These are phyloP conservation scores for Sclerodermus sp. DNA, from an alignment of 2,888 invertebrate genomes.

Conservation along the genomic window DNA sequence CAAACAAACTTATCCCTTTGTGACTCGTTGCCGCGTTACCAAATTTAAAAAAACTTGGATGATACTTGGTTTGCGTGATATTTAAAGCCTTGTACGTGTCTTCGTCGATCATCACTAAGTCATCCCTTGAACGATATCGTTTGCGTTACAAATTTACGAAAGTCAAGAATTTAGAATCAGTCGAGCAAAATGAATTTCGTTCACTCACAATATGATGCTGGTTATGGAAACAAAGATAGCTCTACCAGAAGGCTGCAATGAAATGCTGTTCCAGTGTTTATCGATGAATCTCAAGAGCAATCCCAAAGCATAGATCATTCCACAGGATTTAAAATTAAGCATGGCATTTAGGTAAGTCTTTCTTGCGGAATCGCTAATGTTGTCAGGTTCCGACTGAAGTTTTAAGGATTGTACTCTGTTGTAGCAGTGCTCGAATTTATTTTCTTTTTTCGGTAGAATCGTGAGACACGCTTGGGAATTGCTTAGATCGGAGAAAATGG, in stretches of 20 bases:
- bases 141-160: no score
- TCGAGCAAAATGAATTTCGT: not conserved
- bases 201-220: slow-evolving; percentile 21
- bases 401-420: slow-evolving; percentile 61
- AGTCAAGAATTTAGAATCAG: slow-evolving; percentile 26
- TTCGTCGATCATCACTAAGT: slow-evolving; percentile 72
- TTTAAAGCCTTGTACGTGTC: slow-evolving; percentile 75
- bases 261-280: slow-evolving; percentile 63
- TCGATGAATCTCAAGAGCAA: slow-evolving; percentile 73
- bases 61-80: slow-evolving; percentile 72
- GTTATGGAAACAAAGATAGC: slow-evolving; percentile 18
- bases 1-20: slow-evolving; percentile 75
- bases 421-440: slow-evolving; percentile 64
- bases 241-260: slow-evolving; percentile 58
- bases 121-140: no score
- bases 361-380: slow-evolving; percentile 62
- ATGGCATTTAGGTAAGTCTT: slow-evolving; percentile 65
- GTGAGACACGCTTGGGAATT: slow-evolving; percentile 60
- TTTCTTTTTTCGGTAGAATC: slow-evolving; percentile 64
- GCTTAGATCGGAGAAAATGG: slow-evolving; percentile 32
- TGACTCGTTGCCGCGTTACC: slow-evolving; percentile 63
- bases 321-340: slow-evolving; percentile 66
- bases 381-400: slow-evolving; percentile 61
- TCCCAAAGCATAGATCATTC: slow-evolving; percentile 72
- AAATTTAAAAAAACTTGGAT: slow-evolving; percentile 75